These are phyloP conservation scores for Acanthosepion esculentum DNA, from an alignment of 2,888 invertebrate genomes.

Conservation along the genomic window DNA sequence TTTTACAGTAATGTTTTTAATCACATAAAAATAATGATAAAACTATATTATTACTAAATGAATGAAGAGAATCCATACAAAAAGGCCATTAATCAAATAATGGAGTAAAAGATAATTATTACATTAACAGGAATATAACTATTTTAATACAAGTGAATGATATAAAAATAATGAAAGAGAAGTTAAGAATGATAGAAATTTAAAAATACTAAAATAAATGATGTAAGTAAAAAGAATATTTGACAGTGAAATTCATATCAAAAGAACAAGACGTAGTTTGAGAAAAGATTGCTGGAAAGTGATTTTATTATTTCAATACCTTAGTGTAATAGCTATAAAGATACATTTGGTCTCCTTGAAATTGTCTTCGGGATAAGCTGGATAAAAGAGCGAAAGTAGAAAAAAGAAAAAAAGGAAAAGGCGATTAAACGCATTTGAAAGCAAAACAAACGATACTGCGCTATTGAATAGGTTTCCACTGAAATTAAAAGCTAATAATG, in stretches of 20 bases:
- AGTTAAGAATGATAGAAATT: not conserved
- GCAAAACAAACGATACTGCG: not conserved
- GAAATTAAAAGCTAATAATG: not conserved
- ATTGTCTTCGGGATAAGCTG: not conserved
- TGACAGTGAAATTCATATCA: not conserved
- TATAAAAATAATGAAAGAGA: not conserved
- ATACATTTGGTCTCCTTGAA: not conserved
- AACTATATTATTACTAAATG: too few species aligned
- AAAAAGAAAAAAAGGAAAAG: not conserved
- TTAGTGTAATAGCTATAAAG: not conserved
- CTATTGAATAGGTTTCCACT: not conserved
- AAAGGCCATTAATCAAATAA: not conserved
- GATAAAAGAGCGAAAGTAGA: not conserved
- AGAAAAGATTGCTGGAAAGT: not conserved
- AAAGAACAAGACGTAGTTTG: not conserved
- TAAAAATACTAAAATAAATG: too few species aligned
- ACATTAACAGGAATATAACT: not conserved
- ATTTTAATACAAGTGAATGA: not conserved
- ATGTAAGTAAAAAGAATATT: not conserved
- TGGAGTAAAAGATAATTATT: not conserved
- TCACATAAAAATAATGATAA: not conserved
- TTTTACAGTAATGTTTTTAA: not conserved
- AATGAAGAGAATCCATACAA: not conserved
- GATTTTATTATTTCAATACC: not conserved
- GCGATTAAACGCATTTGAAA: not conserved